Evolutionary conservation across 2,113 vertebrate species (phyloP).

Genomic region (Daubentonia madagascariensis): DNA sequence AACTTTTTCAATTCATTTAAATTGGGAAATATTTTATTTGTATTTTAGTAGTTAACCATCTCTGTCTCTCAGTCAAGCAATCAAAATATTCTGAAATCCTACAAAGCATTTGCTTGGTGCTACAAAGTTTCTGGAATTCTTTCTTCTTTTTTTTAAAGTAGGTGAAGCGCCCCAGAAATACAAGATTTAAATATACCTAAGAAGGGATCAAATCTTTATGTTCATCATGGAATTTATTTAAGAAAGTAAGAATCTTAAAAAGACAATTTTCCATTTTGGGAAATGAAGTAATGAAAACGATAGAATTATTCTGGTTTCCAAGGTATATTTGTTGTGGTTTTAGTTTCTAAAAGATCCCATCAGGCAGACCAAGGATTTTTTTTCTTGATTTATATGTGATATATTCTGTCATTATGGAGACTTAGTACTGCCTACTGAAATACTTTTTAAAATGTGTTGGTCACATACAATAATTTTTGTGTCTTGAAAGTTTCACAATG

Average conservation of each 20-base stretch:
- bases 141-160: neutral
- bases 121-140: neutral
- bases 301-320: neutral
- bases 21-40: neutral
- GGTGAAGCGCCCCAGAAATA: neutral
- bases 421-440: neutral
- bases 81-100: neutral
- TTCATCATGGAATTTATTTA: neutral
- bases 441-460: neutral
- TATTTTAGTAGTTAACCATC: neutral
- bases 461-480: neutral
- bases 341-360: neutral
- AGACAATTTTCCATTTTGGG: neutral
- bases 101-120: neutral
- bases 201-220: neutral
- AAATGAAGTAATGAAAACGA: slow-evolving; percentile 1
- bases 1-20: neutral
- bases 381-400: neutral
- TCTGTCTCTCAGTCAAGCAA: neutral
- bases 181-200: neutral
- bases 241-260: slow-evolving; percentile 17
- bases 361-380: neutral
- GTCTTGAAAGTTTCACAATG: neutral
- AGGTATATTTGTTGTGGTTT: neutral
- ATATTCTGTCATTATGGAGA: neutral